Conservation (phyloP, 2,113 vertebrate genomes). For the Gallinago undulata region DNA sequence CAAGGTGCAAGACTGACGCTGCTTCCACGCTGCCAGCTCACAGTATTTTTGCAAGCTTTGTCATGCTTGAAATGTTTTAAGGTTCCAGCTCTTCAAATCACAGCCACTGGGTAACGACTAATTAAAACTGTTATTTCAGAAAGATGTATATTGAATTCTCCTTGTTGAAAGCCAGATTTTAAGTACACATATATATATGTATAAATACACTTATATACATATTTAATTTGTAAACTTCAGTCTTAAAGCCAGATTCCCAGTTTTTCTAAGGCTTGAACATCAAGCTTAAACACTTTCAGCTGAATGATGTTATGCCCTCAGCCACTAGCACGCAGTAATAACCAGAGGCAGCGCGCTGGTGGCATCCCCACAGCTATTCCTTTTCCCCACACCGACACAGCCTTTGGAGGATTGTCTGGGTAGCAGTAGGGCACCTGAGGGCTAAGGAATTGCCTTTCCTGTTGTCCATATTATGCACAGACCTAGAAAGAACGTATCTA, state of each 20-base stretch:
- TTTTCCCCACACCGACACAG: neutral
- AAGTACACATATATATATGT: neutral
- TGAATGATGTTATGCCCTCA: neutral
- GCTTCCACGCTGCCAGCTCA: neutral
- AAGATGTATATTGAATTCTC: neutral
- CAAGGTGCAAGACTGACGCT: neutral
- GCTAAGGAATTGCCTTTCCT: neutral
- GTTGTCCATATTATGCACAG: neutral
- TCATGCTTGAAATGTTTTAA: neutral
- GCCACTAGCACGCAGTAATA: neutral
- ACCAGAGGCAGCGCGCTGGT: fast-evolving
- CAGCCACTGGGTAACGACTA: neutral
- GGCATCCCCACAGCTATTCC: neutral
- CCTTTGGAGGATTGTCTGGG: neutral
- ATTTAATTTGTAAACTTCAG: neutral
- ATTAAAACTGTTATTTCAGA: neutral
- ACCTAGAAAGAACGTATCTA: neutral
- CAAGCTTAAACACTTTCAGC: neutral
- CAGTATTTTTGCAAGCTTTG: neutral
- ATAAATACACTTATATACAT: neutral
- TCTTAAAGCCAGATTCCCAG: neutral
- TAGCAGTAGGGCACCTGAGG: neutral
- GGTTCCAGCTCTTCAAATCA: neutral
- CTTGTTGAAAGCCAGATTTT: neutral
- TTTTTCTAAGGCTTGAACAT: neutral